Base-by-base conservation (phyloP, 2,888 invertebrate species). In the Anthophora plumipes region DNA sequence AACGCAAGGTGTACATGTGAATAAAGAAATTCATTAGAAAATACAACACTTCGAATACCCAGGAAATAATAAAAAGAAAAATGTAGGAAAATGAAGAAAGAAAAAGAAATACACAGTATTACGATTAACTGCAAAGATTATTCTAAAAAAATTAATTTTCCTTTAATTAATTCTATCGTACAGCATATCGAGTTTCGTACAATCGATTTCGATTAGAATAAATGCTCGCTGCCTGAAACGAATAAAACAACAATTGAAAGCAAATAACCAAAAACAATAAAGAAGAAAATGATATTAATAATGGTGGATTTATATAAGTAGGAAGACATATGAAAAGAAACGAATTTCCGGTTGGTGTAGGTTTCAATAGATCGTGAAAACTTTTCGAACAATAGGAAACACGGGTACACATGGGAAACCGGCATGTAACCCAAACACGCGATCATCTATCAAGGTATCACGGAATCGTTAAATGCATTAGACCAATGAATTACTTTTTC, bases 401-500 rank as follows among this genome's bases (percentile, higher is more conserved):
- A 39, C 9, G 48, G 41, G 50, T 55, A 52, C 20, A 25, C 17
- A n/a, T n/a, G 39, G 7, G 41, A 46, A 75, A 59, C n/a, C n/a
- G 41, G 25, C n/a, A 22, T 55, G 61, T 69, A 64, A 50, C 12
- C n/a, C 31, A 9, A 39, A 25, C 79, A 70, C 79, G 79, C 70
- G 64, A 60, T 43, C 43, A 66, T 78, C 20, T 74, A 59, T 59
- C 46, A 37, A 22, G 37, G 31, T 55, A 77, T 64, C 59, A 37
- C 46, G 48, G 39, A 64, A 70, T 70, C 57, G 59, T 78, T 78
- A 46, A 70, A 57, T 63, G 39, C 63, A 39, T 52, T 69, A 31
- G 39, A 41, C 63, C 63, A 60, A 76, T 61, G 39, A 48, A 77
- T 77, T 59, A 25, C 69, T 66, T 79, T 60, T 66, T 70, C 70